These are phyloP conservation scores for Mohoua ochrocephala DNA, from an alignment of 2,113 vertebrate genomes.

Conservation along the genomic window DNA sequence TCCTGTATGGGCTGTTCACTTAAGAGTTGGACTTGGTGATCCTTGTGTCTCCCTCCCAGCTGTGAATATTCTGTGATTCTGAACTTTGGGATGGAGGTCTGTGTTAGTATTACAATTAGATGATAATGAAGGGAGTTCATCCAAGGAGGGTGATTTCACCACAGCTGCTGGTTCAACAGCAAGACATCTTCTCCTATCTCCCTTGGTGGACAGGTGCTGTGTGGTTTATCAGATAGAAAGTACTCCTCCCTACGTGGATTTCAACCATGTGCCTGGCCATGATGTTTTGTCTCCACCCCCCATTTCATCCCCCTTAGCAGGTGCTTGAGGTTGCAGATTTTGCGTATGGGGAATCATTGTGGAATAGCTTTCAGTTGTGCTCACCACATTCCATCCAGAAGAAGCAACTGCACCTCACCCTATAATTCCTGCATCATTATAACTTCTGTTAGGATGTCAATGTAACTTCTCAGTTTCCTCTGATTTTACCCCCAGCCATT, in stretches of 20 bases:
- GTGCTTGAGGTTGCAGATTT: background rate
- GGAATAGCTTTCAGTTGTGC: background rate
- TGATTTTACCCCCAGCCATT: background rate
- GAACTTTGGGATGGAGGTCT: background rate
- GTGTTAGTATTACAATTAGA: background rate
- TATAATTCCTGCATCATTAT: fast-evolving
- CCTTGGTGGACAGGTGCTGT: background rate
- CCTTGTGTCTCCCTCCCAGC: background rate
- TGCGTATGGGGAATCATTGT: background rate
- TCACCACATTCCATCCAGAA: background rate
- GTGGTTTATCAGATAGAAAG: background rate
- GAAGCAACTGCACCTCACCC: background rate
- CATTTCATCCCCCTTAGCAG: background rate
- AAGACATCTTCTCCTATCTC: background rate
- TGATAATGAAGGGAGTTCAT: background rate
- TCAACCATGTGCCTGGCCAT: background rate
- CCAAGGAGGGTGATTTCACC: background rate
- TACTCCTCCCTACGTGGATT: background rate
- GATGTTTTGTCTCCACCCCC: background rate
- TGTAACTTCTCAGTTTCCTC: background rate
- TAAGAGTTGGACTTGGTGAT: background rate
- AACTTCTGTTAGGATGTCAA: background rate
- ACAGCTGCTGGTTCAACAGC: background rate
- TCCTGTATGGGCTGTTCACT: background rate
- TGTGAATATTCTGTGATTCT: background rate